Base-by-base conservation (phyloP, 2,113 vertebrate species). In the Microcebus griseorufus region DNA sequence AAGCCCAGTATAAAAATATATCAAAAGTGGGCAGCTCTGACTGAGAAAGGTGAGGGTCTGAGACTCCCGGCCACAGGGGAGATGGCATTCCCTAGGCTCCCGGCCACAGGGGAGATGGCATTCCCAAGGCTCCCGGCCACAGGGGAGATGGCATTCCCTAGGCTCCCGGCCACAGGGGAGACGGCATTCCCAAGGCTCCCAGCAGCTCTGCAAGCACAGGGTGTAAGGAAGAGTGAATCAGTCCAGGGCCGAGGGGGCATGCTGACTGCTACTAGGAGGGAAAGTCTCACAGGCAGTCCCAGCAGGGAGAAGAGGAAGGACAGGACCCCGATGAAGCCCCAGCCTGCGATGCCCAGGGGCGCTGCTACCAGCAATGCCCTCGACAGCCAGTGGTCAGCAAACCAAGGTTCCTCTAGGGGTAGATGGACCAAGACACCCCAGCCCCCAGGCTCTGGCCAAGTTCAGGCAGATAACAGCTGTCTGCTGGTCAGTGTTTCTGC, bases 391-490 rank as follows among this genome's bases (percentile, higher is more conserved):
- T 1, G 29, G 72, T 69, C 89, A 65, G 58, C 67, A 62, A 90
- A 83, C 22, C 60, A 7, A 37, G 51, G 37, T n/a, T 37, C 32
- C 29, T 55, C 45, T 0, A 0, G 58, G 13, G 42, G 60, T 23
- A 51, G 67, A 53, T 0, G 6, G 58, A 20, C 75, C 16, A 10
- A 65, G 92, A 80, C 79, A 79, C 55, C 53, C 76, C 1, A 37
- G 58, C 13, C 64, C 75, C 45, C 58, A n/a, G 0, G 39, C 79
- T 39, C 37, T 32, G 51, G 29, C 76, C 2, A 0, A 70, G 78
- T n/a, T 75, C 67, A 90, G 90, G 80, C 88, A 70, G 69, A 55
- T 64, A 64, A 67, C 92, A 94, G 84, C 94, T 96, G 84, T 39
- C 72, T 80, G 88, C 51, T 72, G 88, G 90, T 81, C 84, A 81